These are phyloP conservation scores for Pristis pectinata DNA, from an alignment of 2,797 vertebrate species.

Conservation along the genomic window DNA sequence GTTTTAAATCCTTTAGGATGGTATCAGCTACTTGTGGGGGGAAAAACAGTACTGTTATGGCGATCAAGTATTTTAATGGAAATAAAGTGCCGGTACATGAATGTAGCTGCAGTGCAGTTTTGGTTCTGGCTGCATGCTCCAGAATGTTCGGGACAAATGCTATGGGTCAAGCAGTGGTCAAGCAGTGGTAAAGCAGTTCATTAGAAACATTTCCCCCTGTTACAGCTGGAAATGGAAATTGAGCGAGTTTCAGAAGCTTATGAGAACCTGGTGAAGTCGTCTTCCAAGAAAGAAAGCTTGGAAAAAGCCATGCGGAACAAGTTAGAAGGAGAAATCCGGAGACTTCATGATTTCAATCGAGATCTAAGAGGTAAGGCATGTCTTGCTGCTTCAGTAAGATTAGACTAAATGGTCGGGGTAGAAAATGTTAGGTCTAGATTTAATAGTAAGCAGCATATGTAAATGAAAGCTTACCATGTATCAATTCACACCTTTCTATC, in stretches of 20 bases:
- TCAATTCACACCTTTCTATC: too few species aligned
- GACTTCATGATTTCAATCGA: constrained; percentile 94
- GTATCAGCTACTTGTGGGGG: neutral
- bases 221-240: constrained; percentile 91
- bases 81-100: too few species aligned
- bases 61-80: neutral
- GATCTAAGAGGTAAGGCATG: constrained; percentile 82
- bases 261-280: constrained; percentile 92
- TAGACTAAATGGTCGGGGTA: neutral
- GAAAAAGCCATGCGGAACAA: constrained; percentile 99
- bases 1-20: neutral
- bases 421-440: neutral
- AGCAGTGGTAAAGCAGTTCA: neutral
- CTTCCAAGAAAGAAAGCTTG: constrained; percentile 83
- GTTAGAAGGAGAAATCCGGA: constrained; percentile 88
- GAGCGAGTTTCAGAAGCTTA: constrained; percentile 93
- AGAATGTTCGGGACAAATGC: neutral
- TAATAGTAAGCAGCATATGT: neutral
- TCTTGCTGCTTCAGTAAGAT: neutral
- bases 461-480: too few species aligned
- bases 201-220: neutral
- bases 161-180: neutral
- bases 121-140: neutral
- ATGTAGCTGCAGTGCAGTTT: neutral
- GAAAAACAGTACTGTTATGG: neutral